phyloP scores from a whole-genome alignment of 2,113 vertebrate genomes.

The Bolborhynchus lineola region DNA sequence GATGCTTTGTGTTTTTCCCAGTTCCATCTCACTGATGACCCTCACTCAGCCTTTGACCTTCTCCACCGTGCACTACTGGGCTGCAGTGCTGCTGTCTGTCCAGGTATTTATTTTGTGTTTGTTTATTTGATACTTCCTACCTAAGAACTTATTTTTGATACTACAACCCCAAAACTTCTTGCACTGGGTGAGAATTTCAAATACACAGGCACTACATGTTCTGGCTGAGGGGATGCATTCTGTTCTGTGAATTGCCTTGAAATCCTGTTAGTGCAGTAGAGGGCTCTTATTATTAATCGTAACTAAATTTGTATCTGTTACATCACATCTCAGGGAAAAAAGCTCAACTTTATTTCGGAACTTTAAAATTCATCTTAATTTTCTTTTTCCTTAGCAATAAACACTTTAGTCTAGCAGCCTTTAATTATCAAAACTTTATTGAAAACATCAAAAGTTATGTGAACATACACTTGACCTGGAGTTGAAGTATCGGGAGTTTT shows the following conservation, averaged over 20 bases:
- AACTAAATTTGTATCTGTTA: not conserved
- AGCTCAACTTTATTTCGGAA: not conserved
- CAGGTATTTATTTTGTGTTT: not conserved
- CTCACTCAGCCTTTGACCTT: not conserved
- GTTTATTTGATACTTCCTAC: not conserved
- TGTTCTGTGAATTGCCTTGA: not conserved
- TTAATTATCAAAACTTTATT: constrained; percentile 43
- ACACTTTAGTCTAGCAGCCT: not conserved
- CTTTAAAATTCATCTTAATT: not conserved
- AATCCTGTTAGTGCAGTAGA: not conserved
- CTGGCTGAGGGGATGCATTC: not conserved
- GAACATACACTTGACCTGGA: constrained; percentile 71
- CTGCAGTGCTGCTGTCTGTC: not conserved
- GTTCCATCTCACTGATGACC: not conserved
- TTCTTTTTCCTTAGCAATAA: not conserved
- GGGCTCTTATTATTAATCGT: not conserved
- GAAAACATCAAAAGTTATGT: constrained; percentile 62
- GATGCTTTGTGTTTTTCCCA: not conserved
- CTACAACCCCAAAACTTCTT: not conserved
- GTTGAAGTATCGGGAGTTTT: constrained; percentile 76
- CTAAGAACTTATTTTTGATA: not conserved
- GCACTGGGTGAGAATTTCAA: not conserved
- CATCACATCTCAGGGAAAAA: not conserved
- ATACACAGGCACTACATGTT: not conserved
- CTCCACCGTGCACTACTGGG: not conserved